Base-by-base conservation (phyloP, 2,888 invertebrate species). In the Perithous albicinctus region DNA sequence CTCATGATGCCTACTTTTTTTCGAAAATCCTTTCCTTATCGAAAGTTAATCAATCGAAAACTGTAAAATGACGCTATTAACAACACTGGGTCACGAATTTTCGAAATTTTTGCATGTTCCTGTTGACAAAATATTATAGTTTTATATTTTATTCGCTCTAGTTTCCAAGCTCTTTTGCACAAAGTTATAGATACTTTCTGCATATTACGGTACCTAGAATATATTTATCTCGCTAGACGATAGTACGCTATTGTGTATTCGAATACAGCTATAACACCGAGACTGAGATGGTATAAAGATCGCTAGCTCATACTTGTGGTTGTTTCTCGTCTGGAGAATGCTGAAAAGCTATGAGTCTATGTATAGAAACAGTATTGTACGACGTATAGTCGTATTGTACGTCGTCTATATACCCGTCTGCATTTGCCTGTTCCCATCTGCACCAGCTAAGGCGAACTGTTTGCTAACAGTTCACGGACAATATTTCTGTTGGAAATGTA, bases 401-500 rank as follows among this genome's bases (percentile, higher is more conserved):
- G 15, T 54, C 48, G 48, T 51, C 29, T 74, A 41, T n/a, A 35
- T 3, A 38, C 18, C 18, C 43, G 15, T n/a, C 12, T 56, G 18
- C 26, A 46, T 66, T 43, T 46, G n/a, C 29, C 32, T 26, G 43
- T 20, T 29, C 12, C n/a, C 56, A 67, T 56, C 43, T 48, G 18
- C 66, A 54, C 41, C 41, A 64, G 54, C 66, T 46, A 18, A 56
- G 41, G 15, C 29, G 66, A 56, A 56, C 43, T 67, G 75, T 67
- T 75, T 75, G 66, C 43, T 29, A 59, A 67, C 75, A 56, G 56
- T 67, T 75, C 56, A 43, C 56, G 43, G 64, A 66, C 46, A 43
- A 59, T 75, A 75, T 75, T 66, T 66, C 66, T 46, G 43, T 67
- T 75, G 56, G 20, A 35, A 66, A 75, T 32, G 56, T 23, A 75